phyloP scores from a whole-genome alignment of 2,888 invertebrate species.

The Carterocephalus palaemon region DNA sequence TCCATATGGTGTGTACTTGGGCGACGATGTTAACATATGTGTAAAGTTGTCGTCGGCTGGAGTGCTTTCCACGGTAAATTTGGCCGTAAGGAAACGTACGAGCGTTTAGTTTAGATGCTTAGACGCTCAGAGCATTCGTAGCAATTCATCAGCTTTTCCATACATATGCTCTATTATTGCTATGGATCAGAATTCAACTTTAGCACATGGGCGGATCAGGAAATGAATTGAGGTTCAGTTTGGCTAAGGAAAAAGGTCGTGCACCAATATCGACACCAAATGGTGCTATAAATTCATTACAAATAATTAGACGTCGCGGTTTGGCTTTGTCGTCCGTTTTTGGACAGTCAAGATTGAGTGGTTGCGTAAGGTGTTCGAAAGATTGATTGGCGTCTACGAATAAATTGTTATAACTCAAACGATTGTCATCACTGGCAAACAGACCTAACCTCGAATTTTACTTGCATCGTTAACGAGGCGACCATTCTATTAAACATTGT shows the following conservation, averaged over 20 bases:
- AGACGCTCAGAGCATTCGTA: slow-evolving; percentile 15
- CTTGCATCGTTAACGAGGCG: slow-evolving; percentile 51
- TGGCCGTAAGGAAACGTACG: slow-evolving; percentile 29
- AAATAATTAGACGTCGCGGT: slow-evolving; percentile 18
- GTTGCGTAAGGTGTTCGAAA: slow-evolving; percentile 53
- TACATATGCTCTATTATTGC: slow-evolving; percentile 3
- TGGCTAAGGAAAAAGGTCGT: slow-evolving; percentile 21
- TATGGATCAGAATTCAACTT: slow-evolving; percentile 7
- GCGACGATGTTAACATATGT: slow-evolving; percentile 50
- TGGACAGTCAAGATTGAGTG: slow-evolving; percentile 43
- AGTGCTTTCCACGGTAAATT: slow-evolving; percentile 37
- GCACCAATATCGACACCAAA: slow-evolving; percentile 19
- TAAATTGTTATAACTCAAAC: slow-evolving; percentile 50
- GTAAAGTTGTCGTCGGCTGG: slow-evolving; percentile 46
- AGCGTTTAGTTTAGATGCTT: slow-evolving; percentile 14
- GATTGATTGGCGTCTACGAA: slow-evolving; percentile 61
- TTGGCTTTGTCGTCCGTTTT: slow-evolving; percentile 20
- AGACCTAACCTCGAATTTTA: slow-evolving; percentile 30
- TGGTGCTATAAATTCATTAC: slow-evolving; percentile 21
- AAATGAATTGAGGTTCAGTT: slow-evolving; percentile 5
- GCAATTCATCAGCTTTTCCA: slow-evolving; percentile 14
- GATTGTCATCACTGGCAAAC: slow-evolving; percentile 57
- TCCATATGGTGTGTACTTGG: slow-evolving; percentile 60
- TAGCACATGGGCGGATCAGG: slow-evolving; percentile 11
- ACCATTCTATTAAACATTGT: slow-evolving; percentile 36